Evolutionary conservation across 1,140 invertebrate genomes (phyloP), one percentile per base, ranked within the genome.

Genomic region (Trissolcus basalis): DNA sequence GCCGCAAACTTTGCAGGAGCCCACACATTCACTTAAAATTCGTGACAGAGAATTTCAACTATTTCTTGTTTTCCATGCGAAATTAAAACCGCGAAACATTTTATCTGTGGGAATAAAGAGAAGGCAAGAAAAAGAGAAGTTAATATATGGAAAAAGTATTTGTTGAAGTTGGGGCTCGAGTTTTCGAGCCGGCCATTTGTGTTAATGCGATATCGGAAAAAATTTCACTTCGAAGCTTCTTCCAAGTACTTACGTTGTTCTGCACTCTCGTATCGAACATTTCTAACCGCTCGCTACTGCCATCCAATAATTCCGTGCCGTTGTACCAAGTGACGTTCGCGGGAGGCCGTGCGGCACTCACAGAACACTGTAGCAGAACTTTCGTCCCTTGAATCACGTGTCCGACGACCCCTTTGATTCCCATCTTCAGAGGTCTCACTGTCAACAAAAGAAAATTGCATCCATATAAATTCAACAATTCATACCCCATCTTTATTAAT

Each of bases 281-380:
- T 14, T 86, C 82, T 50, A 85, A 78, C 67, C 84, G 81, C 58
- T 82, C 82, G 58, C 81, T 86, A 36, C 90, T 87, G 3, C 89
- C 84, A 15, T 85, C 84, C 16, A 95, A 89, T 10, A 89, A 82
- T n/a, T 91, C 81, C 0, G 94, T 93, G 8, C 92, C 91, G 81
- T 96, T 96, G 87, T 91, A 95, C 95, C 95, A 97, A 33, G 93
- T 93, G 43, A 96, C 90, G 77, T 92, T 92, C 1, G 95, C 95
- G 0, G 94, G 91, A 0, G 96, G 96, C 43, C 93, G 89, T 0
- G 95, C 95, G 0, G 94, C 95, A 36, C 90, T 89, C 0, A 95
- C 92, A 16, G 90, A 89, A 83, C 96, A 97, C 81, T 92, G 90
- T 19, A 97, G 90, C 14, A 92, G 90, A 13, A 96, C 92, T 70